Base-by-base conservation (phyloP, 2,797 vertebrate genomes). In the Schizopygopsis malacanthus region DNA sequence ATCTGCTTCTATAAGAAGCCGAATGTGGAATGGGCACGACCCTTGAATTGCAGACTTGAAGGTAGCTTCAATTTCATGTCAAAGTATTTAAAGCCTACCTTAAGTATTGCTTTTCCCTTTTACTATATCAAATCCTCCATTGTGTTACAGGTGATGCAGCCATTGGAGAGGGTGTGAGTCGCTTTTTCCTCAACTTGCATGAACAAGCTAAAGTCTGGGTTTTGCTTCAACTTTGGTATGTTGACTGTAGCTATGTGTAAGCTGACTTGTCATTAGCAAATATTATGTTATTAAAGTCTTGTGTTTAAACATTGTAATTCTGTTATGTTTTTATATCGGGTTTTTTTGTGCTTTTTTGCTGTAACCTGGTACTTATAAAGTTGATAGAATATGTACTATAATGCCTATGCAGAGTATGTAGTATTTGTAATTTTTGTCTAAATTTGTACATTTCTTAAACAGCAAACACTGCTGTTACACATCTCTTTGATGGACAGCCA, bases 11-110 rank as follows among this genome's bases (percentile, higher is more conserved):
- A 81, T 13, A 84, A 86, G 54, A 61, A 5, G 54, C 61, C 84
- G 43, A 87, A 84, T 84, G 86, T 89, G 81, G 83, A 87, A 86
- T 86, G 88, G 88, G 80, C 45, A 77, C 52, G 47, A 83, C 63
- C 43, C 39, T 47, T 71, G 63, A 61, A 61, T 56, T 61, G 76
- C 52, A 79, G 50, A 79, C 50, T 79, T 52, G 76, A 79, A 61
- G 33, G 76, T 79, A 61, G 20, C 18, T 79, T 22, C 16, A 79
- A 79, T 41, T 79, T 39, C 37, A 72, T 39, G 79, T 75, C 33
- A 22, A 20, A 63, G 28, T 79, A 28, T 73, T 83, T 22, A 52
- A 83, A 76, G 16, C 67, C 18, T 69, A 63, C 39, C 39, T 45
- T 20, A 63, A 76, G 18, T 37, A 79, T 41, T 33, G 33, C 16